Base-by-base conservation (phyloP, 2,888 invertebrate species). In the Apamea crenata region DNA sequence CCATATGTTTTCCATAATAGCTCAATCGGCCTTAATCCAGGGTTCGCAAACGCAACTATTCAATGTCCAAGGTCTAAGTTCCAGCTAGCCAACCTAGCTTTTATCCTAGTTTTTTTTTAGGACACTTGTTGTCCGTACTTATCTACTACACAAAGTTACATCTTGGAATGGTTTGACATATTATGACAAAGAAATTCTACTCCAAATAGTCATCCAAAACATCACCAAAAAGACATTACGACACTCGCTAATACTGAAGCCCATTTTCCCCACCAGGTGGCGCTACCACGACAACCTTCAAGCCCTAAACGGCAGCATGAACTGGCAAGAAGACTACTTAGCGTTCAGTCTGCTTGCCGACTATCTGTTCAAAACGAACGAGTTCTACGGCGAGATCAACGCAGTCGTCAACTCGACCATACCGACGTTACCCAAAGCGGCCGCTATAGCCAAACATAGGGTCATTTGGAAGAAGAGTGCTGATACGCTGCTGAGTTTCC, bases 211-310 rank as follows among this genome's bases (percentile, higher is more conserved):
- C 40, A 40, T 40, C 7, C 40, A 40, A 40, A 40, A 40, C 40
- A 40, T 40, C 40, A 40, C 7, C 40, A 40, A 40, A 40, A 6
- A 40, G 40, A 7, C 40, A 40, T 7, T 40, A 40, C 6, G 40
- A 40, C 40, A 40, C 40, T 40, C 29, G 7, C 32, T 63, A 63
- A 21, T 4, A 32, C 32, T 63, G 2, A 61, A 82, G 32, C 47
- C 53, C 25, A 36, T 40, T 12, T 44, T 1, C 21, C 14, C 47
- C 53, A 32, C 67, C 79, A 97, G 97, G 95, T 97, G 97, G 97
- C 96, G 96, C 25, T 97, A 97, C 93, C 95, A 96, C 82, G 97
- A 97, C 90, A 97, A 97, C 86, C 92, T 97, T 0, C 97, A 97
- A 93, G 95, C 96, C 0, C 70, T 97, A 2, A 97, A 97, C 92